A percentile compares a stretch with the other conserved stretches of the same genome.
phyloP scores from a whole-genome alignment of 2,888 invertebrate species.

The Bursaphelenchus okinawaensis region DNA sequence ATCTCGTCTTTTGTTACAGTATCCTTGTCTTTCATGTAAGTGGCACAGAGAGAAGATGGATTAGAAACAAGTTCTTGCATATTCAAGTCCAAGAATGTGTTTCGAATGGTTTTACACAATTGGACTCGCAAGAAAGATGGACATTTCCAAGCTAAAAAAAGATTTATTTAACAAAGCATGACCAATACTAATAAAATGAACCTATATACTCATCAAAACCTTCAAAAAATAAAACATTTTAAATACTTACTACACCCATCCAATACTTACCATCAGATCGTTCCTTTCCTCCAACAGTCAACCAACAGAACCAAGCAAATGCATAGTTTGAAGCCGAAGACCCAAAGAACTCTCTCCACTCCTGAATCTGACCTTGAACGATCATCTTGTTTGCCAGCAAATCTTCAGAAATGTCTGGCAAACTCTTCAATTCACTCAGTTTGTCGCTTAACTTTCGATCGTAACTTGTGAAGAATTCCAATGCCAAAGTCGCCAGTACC shows the following conservation, averaged over 20 bases:
- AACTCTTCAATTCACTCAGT: neutral
- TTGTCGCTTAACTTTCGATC: neutral
- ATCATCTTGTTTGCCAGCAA: neutral
- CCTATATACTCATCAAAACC: too few relatives aligned
- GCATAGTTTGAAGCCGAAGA: slow-evolving; percentile 13
- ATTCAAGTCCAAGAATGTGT: neutral
- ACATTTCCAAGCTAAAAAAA: too few relatives aligned
- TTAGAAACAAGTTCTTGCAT: neutral
- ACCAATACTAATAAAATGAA: too few relatives aligned
- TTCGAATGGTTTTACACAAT: neutral
- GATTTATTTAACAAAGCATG: too few relatives aligned
- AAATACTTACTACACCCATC: too few relatives aligned
- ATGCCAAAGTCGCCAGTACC: neutral
- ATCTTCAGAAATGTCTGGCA: slow-evolving; percentile 1
- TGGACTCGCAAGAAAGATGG: slow-evolving; percentile 5
- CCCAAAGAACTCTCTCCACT: slow-evolving; percentile 25
- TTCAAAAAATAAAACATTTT: too few relatives aligned
- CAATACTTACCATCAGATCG: too few relatives aligned
- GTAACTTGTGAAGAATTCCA: slow-evolving; percentile 10
- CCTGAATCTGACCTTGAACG: slow-evolving; percentile 9
- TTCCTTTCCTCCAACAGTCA: neutral
- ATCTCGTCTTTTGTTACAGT: neutral
- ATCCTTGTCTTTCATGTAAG: neutral
- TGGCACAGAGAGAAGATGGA: neutral
- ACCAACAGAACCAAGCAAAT: slow-evolving; percentile 19